Evolutionary conservation across 2,888 invertebrate species (phyloP), one percentile per base, ranked within the genome.

Genomic region (Drosophila hamatofila): DNA sequence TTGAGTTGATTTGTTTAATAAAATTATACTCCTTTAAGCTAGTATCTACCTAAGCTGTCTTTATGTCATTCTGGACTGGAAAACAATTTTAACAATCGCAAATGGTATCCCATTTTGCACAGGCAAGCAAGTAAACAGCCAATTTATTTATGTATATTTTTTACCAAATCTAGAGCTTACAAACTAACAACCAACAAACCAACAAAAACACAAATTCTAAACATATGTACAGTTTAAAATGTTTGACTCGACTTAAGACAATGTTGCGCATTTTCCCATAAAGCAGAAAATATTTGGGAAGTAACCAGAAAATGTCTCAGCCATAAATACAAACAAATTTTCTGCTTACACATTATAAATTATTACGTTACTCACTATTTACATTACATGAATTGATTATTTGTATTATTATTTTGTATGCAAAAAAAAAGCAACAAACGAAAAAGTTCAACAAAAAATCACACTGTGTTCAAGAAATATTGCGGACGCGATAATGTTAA

Each of bases 161-260:
- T 81, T 70, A 84, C 86, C 86, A 84, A 84, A 84, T 86, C 86
- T 88, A 84, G 84, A 88, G 86, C 84, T 88, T 88, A 84, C 72
- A 85, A 66, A 71, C 23, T 25, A 56, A n/a, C n/a, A 60, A 49
- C 7, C 27, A 46, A 33, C 41, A 72, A 39, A 39, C 51, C 42
- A 57, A 44, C 35, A 5, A 35, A 44, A 6, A 62, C 60, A 52
- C 4, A 54, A 75, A 62, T 85, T 85, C 72, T 65, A 61, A 71
- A 61, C 55, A 61, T 61, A 67, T 84, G 84, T 88, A 88, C 78
- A 87, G 83, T 77, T 78, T 81, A 65, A 72, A 72, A 70, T 57
- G 66, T 74, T 80, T 82, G 78, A 72, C 67, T 57, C 69, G 60
- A 79, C 62, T 73, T 73, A 23, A 67, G 55, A 35, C 39, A 58